Conservation (phyloP, 2,797 vertebrate species). For the Eospalax fontanierii region DNA sequence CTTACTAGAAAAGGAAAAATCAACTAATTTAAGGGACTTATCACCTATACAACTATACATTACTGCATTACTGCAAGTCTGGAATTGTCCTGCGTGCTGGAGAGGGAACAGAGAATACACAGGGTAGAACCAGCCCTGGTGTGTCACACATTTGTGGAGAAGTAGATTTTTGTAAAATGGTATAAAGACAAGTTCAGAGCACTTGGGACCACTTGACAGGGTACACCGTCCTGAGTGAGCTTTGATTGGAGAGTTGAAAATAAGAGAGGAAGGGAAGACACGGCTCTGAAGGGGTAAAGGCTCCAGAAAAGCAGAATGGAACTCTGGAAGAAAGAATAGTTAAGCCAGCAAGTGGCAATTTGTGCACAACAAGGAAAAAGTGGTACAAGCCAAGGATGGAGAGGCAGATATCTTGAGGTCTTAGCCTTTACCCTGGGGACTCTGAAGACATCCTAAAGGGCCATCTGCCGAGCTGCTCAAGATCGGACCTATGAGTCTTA, state of each 20-base stretch:
- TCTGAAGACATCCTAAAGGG: not conserved
- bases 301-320: not conserved
- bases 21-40: not conserved
- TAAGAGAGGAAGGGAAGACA: not conserved
- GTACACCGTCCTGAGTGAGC: not conserved
- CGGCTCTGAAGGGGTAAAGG: not conserved
- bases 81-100: not conserved
- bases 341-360: not conserved
- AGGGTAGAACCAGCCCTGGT: not conserved
- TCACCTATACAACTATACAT: not conserved
- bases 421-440: not conserved
- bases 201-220: not conserved
- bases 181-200: not conserved
- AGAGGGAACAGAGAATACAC: not conserved
- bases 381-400: not conserved
- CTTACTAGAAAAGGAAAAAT: not conserved
- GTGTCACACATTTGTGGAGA: not conserved
- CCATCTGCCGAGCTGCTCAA: not conserved
- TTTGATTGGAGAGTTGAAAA: not conserved
- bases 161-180: not conserved
- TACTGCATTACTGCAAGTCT: not conserved
- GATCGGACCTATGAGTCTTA: not conserved
- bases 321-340: not conserved
- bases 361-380: not conserved
- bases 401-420: not conserved